Conservation (phyloP, 1,140 invertebrate species). For the Limonius californicus region DNA sequence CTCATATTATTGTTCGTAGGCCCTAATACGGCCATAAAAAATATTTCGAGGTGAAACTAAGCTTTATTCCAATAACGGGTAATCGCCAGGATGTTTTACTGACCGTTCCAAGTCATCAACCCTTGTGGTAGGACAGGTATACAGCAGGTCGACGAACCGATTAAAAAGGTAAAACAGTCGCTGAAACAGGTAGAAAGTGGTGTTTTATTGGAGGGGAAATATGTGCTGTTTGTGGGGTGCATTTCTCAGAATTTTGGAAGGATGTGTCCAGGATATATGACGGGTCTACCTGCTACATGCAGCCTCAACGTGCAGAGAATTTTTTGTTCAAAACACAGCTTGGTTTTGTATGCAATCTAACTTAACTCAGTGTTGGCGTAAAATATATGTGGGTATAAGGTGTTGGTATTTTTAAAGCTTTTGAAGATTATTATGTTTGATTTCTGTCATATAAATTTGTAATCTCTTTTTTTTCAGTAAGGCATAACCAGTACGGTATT, state of each 20-base stretch:
- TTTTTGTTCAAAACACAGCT: too few relatives aligned
- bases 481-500: too few relatives aligned
- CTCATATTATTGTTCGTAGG: too few relatives aligned
- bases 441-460: too few relatives aligned
- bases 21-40: constrained; percentile 7
- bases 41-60: not conserved
- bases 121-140: constrained; percentile 31
- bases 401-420: too few relatives aligned
- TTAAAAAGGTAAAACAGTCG: constrained; percentile 15
- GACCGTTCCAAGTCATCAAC: constrained; percentile 28
- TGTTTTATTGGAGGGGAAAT: not conserved
- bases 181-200: constrained; percentile 20
- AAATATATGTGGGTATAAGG: too few relatives aligned
- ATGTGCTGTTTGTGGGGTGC: not conserved
- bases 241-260: constrained; percentile 19
- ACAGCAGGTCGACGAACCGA: constrained; percentile 27
- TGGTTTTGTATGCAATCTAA: too few relatives aligned
- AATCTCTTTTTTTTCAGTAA: too few relatives aligned
- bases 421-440: not conserved
- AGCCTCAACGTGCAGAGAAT: too few relatives aligned
- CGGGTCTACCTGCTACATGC: not conserved
- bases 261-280: not conserved
- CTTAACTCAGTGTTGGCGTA: too few relatives aligned
- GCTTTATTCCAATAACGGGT: constrained; percentile 6
- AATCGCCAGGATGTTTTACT: constrained; percentile 5